Base-by-base conservation (phyloP, 2,888 invertebrate genomes). In the Acrobasis suavella region DNA sequence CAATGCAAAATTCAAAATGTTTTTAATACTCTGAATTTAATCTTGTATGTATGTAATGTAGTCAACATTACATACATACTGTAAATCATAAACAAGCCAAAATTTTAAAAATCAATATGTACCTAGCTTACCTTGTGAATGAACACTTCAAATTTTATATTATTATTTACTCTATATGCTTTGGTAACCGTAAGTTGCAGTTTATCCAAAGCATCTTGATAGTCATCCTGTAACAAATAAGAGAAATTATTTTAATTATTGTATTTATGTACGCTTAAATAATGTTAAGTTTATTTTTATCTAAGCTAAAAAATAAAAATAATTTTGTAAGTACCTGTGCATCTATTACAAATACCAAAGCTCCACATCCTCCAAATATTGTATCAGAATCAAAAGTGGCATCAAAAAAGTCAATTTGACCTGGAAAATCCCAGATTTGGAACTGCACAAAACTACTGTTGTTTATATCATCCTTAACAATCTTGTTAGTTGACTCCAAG, bases 341-440 rank as follows among this genome's bases (percentile, higher is more conserved):
- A 94, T 99, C 99, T 79, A 99, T 99, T 38, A 99, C 99, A 94
- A 99, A 99, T 46, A 99, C 98, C 52, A 99, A 92, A 58, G 99
- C 99, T 62, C 98, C 99, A 91, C 98, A 99, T 22, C 98, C 97
- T 55, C 98, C 97, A 93, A 99, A 99, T 78, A 99, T 98, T 93
- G 96, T 96, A 74, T 98, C 98, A 14, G 97, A 97, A 91, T 99
- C 98, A 89, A 98, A 98, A 10, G 97, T 96, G 42, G 97, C 96
- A 93, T 99, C 98, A 87, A 99, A 98, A 81, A 98, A 98, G 85
- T 99, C 98, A 72, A 99, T 98, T 89, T 99, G 99, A 0, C 99
- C 99, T 7, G 99, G 99, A 87, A 99, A 98, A 86, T 99, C 99
- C 98, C 99, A 99, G 71, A 99, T 99, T 95, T 99, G 98, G 92